Evolutionary conservation across 1,140 invertebrate species (phyloP).

Genomic region (Cherax destructor): DNA sequence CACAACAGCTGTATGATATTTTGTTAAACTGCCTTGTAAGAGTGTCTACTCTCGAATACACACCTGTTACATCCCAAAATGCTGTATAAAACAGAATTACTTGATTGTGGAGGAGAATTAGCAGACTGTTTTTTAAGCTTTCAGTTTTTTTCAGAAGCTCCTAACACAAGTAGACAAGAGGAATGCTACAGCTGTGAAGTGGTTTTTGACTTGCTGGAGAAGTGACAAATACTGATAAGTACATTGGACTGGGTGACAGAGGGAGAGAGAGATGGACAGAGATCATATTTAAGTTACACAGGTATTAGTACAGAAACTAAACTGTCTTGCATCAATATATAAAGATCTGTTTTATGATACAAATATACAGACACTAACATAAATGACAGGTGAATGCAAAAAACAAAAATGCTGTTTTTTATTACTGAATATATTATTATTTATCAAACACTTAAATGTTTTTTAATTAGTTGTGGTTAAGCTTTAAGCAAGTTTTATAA

Average conservation of each 20-base stretch:
- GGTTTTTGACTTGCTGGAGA: background rate
- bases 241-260: background rate
- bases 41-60: no score
- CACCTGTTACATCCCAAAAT: no score
- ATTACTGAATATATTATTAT: background rate
- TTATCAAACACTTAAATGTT: background rate
- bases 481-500: background rate
- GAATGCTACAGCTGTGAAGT: background rate
- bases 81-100: no score
- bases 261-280: background rate
- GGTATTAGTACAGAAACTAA: slow-evolving; percentile 14
- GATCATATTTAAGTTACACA: background rate
- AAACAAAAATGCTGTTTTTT: no score
- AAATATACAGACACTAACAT: slow-evolving; percentile 15
- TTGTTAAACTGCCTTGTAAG: no score
- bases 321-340: slow-evolving; percentile 12
- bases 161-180: background rate
- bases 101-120: no score
- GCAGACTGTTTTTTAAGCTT: no score
- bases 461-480: background rate
- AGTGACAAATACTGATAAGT: background rate
- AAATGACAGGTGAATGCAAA: background rate
- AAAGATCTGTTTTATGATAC: slow-evolving; percentile 20
- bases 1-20: no score
- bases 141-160: background rate